phyloP scores from a whole-genome alignment of 2,113 vertebrate genomes.

The Anser brachyrhynchus region DNA sequence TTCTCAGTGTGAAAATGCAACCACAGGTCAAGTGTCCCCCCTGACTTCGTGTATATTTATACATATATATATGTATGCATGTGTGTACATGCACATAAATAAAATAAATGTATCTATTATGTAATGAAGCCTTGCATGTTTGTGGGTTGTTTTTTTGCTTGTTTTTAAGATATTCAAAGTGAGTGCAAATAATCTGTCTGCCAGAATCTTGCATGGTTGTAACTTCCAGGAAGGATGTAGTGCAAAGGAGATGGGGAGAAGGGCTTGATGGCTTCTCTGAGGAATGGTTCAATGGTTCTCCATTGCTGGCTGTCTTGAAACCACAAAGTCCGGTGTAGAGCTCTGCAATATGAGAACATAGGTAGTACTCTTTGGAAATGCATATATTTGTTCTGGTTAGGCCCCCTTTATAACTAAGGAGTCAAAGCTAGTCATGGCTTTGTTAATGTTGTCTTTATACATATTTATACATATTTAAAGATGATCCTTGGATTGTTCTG shows the following conservation, averaged over 20 bases:
- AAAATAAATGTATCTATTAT: neutral
- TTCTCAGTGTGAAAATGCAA: neutral
- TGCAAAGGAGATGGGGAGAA: neutral
- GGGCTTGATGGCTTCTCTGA: neutral
- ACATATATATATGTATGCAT: neutral
- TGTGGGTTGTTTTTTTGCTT: neutral
- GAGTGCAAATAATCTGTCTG: neutral
- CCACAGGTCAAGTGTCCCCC: neutral
- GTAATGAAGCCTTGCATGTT: neutral
- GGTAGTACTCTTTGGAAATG: neutral
- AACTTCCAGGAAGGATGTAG: neutral
- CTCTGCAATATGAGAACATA: neutral
- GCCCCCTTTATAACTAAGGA: neutral
- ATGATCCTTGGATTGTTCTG: neutral
- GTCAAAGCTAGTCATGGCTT: neutral
- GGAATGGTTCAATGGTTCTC: neutral
- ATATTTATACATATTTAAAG: neutral
- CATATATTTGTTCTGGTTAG: neutral
- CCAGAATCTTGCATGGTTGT: neutral
- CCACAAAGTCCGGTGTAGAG: neutral
- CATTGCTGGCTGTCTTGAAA: neutral
- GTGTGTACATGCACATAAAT: neutral
- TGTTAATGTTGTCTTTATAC: neutral
- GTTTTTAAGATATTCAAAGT: neutral
- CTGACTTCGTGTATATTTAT: neutral